These are phyloP conservation scores for Episyrphus balteatus DNA, from an alignment of 1,140 invertebrate species.

Conservation along the genomic window DNA sequence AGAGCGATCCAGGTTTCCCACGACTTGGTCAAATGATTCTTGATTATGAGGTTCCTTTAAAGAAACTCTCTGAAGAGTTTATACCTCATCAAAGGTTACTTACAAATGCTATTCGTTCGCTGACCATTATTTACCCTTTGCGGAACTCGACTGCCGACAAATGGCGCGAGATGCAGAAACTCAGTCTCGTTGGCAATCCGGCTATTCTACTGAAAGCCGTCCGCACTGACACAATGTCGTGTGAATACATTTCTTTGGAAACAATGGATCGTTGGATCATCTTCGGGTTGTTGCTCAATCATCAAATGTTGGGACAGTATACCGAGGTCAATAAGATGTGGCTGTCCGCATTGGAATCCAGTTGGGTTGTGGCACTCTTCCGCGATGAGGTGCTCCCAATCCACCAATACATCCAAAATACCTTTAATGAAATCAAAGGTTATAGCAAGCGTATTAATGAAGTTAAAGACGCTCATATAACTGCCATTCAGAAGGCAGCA, in stretches of 20 bases:
- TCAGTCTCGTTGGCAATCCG: constrained; percentile 88
- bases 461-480: constrained; percentile 87
- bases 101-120: constrained; percentile 71
- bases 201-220: constrained; percentile 85
- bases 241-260: constrained; percentile 93
- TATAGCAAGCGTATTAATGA: constrained; percentile 85
- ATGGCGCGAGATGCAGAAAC: constrained; percentile 85
- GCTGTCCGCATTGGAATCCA: constrained; percentile 80
- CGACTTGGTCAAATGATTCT: constrained; percentile 93
- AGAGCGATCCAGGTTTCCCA: constrained; percentile 86
- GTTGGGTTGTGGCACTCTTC: constrained; percentile 90
- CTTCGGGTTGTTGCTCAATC: constrained; percentile 84
- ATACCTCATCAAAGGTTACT: constrained; percentile 85
- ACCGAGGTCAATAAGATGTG: constrained; percentile 80
- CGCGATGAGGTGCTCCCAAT: constrained; percentile 95
- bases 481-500: constrained; percentile 79
- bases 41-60: constrained; percentile 92
- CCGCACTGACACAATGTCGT: constrained; percentile 90
- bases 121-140: constrained; percentile 76
- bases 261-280: constrained; percentile 95
- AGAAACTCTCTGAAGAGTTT: constrained; percentile 95
- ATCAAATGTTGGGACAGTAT: constrained; percentile 63
- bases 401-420: constrained; percentile 84
- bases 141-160: constrained; percentile 89
- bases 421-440: constrained; percentile 93